Percentiles rank a stretch among this genome's conserved stretches.
phyloP scores from a whole-genome alignment of 2,797 vertebrate species.

The Borostomias antarcticus region DNA sequence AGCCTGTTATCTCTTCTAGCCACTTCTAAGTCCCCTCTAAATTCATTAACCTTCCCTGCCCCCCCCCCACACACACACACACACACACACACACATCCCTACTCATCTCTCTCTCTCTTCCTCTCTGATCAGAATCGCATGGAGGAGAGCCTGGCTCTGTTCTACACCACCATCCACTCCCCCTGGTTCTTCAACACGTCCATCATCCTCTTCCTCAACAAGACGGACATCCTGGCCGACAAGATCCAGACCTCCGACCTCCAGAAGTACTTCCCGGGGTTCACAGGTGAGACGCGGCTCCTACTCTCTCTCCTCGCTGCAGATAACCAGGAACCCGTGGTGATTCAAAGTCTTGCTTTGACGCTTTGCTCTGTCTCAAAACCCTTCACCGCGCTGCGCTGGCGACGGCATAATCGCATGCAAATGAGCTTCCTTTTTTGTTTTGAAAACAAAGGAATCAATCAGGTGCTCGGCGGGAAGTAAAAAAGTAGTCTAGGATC shows the following conservation, averaged over 20 bases:
- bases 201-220: conserved; percentile 86
- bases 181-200: conserved; percentile 76
- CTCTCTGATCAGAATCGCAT: conserved; percentile 75
- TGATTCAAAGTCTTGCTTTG: too few relatives aligned
- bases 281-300: conserved; percentile 63
- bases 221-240: conserved; percentile 82
- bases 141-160: conserved; percentile 80
- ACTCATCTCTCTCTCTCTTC: neutral
- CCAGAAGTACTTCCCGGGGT: conserved; percentile 72
- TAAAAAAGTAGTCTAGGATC: too few relatives aligned
- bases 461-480: too few relatives aligned
- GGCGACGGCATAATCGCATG: too few relatives aligned
- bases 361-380: too few relatives aligned
- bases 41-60: conserved; percentile 55
- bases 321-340: too few relatives aligned
- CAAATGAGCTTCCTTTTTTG: too few relatives aligned
- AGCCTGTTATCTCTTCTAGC: conserved; percentile 56
- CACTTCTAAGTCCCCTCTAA: conserved; percentile 52
- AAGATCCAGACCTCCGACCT: conserved; percentile 79
- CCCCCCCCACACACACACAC: neutral
- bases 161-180: conserved; percentile 83
- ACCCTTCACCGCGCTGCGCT: too few relatives aligned
- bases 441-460: too few relatives aligned
- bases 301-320: too few relatives aligned
- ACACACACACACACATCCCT: neutral